Evolutionary conservation across 2,113 vertebrate species (phyloP), one percentile per base, ranked within the genome.

Genomic region (Chauna torquata): DNA sequence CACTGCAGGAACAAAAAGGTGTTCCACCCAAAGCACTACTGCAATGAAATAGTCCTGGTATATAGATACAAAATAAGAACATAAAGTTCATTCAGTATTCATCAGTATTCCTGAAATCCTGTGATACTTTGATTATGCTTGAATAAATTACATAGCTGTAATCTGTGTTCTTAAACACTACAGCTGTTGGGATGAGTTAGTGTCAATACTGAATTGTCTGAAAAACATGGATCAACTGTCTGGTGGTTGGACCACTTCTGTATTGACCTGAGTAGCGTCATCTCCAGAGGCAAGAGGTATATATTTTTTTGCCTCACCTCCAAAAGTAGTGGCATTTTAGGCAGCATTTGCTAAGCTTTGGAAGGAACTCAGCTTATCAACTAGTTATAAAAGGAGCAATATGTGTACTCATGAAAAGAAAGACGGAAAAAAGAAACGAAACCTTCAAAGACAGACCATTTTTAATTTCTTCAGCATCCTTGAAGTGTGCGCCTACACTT

Each of bases 31-130:
- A 45, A 27, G 28, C n/a, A 69, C 18, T 24, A 38, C 28, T 28
- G 40, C 30, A 71, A 44, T 2, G 17, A 86, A 95, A 80, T 0
- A 0, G 1, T n/a, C 45, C 70, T 72, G 74, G 49, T 30, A 13
- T 44, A 24, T 0, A 79, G 61, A 17, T 16, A 44, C 8, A 71
- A 71, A 28, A 75, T 38, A 19, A 76, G 70, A 64, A 47, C 38
- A 36, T 9, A 18, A 45, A 77, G 27, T 64, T 7, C n/a, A n/a
- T n/a, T n/a, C n/a, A n/a, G n/a, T n/a, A 32, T 88, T 85, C 30
- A 22, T 32, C 57, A 54, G 15, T 45, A 12, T 68, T 71, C n/a
- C 28, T 82, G n/a, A 68, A 64, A 50, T 61, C 28, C 32, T 16
- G 8, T 65, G 23, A 14, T 77, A 2, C 50, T 91, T 64, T 85